A percentile compares a stretch with the other conserved stretches of the same genome.
These are phyloP conservation scores for Leptinotarsa haldemani DNA, from an alignment of 2,888 invertebrate genomes.

Conservation along the genomic window DNA sequence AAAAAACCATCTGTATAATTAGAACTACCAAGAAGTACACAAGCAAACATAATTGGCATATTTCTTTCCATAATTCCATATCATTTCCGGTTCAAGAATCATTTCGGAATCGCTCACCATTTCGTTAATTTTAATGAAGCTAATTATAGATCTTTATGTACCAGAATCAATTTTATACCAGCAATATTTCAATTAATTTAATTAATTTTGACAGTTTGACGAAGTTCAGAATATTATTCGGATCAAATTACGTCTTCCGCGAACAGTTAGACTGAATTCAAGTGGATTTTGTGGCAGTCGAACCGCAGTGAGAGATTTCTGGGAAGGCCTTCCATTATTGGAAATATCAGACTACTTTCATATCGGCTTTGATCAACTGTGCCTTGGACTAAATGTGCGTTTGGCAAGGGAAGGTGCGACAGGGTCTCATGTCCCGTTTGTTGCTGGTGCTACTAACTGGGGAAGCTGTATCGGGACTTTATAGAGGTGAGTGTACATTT, in stretches of 20 bases:
- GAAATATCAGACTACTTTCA: not conserved
- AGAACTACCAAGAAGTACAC: not conserved
- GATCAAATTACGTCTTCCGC: constrained; percentile 4
- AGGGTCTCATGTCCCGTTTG: constrained; percentile 27
- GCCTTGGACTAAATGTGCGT: constrained; percentile 28
- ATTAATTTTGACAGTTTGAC: constrained; percentile 11
- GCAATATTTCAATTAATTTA: constrained; percentile 11
- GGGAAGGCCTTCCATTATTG: not conserved
- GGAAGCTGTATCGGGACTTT: constrained; percentile 28
- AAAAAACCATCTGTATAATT: not conserved
- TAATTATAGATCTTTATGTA: constrained; percentile 9
- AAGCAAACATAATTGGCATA: not conserved
- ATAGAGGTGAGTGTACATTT: constrained; percentile 37
- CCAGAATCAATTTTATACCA: constrained; percentile 9
- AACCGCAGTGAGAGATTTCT: not conserved
- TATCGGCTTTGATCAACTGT: not conserved
- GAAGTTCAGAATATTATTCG: constrained; percentile 17
- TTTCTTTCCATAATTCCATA: not conserved
- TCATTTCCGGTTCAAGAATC: not conserved
- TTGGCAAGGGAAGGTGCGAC: constrained; percentile 25
- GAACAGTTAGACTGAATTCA: constrained; percentile 5
- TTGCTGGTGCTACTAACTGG: constrained; percentile 33
- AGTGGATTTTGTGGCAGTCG: not conserved
- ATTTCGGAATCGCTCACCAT: constrained; percentile 7
- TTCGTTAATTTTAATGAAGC: constrained; percentile 6